Conservation (phyloP, 2,113 vertebrate genomes). For the Atrichornis clamosus region DNA sequence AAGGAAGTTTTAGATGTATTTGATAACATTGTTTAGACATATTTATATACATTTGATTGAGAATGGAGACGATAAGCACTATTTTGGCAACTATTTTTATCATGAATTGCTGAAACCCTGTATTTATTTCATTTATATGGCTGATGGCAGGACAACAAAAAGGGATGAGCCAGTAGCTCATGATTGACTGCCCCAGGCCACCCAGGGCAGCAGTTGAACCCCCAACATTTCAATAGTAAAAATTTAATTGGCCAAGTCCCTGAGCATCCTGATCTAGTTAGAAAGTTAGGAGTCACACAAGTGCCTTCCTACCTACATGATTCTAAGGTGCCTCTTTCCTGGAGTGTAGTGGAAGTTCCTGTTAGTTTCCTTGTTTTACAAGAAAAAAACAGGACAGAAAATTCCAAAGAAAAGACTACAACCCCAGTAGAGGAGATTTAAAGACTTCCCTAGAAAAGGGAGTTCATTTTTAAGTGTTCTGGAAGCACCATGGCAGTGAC, state of each 20-base stretch:
- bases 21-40: background rate
- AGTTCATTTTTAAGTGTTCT: background rate
- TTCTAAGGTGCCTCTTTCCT: background rate
- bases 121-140: background rate
- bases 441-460: background rate
- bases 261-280: background rate
- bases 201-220: background rate
- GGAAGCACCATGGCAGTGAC: background rate
- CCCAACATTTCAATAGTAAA: background rate
- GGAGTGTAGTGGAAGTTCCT: background rate
- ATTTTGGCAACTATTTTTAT: background rate
- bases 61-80: background rate
- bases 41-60: background rate
- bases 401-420: background rate
- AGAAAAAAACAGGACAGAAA: background rate
- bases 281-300: background rate
- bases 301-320: background rate
- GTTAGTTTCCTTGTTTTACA: background rate
- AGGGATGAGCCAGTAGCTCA: background rate
- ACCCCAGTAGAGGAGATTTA: background rate
- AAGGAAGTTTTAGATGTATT: background rate
- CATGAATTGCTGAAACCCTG: background rate
- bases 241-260: background rate
- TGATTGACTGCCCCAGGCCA: background rate
- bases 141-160: background rate